Conservation (phyloP, 2,797 vertebrate genomes). For the Sylvilagus floridanus region DNA sequence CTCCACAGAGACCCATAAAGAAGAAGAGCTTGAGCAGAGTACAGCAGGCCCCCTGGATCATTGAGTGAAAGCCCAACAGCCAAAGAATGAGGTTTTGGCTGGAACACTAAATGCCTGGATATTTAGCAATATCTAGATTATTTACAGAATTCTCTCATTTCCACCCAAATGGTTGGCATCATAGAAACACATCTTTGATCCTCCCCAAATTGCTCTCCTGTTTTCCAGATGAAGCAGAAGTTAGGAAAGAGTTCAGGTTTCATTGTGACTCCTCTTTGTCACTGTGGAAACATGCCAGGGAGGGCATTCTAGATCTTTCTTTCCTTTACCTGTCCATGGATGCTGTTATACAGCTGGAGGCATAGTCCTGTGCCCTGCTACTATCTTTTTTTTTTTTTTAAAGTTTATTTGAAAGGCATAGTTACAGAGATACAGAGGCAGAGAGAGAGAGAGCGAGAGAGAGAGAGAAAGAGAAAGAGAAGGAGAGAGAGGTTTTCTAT, state of each 20-base stretch:
- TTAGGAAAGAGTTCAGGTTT: neutral
- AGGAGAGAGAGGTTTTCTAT: too few species aligned
- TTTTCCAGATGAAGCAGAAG: neutral
- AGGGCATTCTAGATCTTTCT: neutral
- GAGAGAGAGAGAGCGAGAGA: too few species aligned
- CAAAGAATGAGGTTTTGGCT: conserved; percentile 7
- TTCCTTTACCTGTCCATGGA: neutral
- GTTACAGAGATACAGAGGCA: too few species aligned
- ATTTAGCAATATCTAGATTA: conserved; percentile 62
- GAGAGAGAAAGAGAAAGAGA: too few species aligned
- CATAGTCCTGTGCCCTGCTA: neutral
- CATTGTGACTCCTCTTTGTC: neutral
- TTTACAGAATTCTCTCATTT: conserved; percentile 58
- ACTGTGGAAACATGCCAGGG: neutral
- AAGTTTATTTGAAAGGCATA: too few species aligned
- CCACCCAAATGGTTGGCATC: conserved; percentile 46
- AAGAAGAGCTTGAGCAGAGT: neutral
- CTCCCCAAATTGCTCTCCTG: neutral
- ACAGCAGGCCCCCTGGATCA: neutral
- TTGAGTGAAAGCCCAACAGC: neutral
- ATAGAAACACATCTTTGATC: neutral
- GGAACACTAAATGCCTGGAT: neutral
- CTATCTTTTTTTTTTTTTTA: neutral
- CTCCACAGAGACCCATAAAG: neutral
- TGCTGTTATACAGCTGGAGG: neutral